Base-by-base conservation (phyloP, 2,797 vertebrate species). In the Semaprochilodus insignis region DNA sequence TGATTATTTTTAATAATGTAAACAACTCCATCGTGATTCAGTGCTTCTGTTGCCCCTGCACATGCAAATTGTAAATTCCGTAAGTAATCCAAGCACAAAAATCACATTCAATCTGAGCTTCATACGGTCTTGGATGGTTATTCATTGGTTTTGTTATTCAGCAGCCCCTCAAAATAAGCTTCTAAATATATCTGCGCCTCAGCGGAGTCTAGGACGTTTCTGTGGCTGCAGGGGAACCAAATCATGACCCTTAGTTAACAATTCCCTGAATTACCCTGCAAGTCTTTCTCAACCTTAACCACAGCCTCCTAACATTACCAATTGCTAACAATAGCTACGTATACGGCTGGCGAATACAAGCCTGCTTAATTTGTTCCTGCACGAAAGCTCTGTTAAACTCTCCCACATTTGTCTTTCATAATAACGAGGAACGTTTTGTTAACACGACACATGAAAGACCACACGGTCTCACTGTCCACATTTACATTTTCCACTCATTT, bases 151-250 rank as follows among this genome's bases (percentile, higher is more conserved):
- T 81, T 59, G 82, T 78, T 85, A 70, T 84, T 84, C 81, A 79
- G 34, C 82, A 71, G 80, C 54, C 81, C 81, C 77, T 84, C 63
- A 60, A 90, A 86, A 87, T 78, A 81, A 62, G 25, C 75, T 77
- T 87, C 80, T 78, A 70, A 78, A 40, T 85, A 44, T 82, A 89
- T 77, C 87, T 84, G 85, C 85, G 71, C 21, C 62, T 72, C 78
- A 81, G 66, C 74, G 77, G 81, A 83, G 60, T 81, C 63, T 15
- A 77, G 71, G 76, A 70, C 13, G 60, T 85, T 76, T 76, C 54
- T 40, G 60, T 78, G 79, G 80, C 85, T 81, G 52, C 72, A 48
- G 69, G 81, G 75, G 66, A 75, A 74, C 69, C 83, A 36, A 69
- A 83, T 77, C 74, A 84, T 78, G 74, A 74, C 60, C 69, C 78